Evolutionary conservation across 2,888 invertebrate genomes (phyloP), one percentile per base, ranked within the genome.

Genomic region (Dione vanillae): DNA sequence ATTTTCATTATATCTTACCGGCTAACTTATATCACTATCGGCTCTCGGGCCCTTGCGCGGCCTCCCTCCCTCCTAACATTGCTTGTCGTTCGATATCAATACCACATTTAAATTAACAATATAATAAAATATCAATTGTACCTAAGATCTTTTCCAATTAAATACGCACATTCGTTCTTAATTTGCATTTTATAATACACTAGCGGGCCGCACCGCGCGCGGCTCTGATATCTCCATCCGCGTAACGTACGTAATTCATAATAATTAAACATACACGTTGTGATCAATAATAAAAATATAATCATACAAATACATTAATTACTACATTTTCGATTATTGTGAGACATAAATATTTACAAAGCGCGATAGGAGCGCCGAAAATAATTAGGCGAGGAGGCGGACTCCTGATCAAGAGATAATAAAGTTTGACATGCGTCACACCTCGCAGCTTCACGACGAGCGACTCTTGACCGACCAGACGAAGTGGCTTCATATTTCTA

Each of bases 291-390:
- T 92, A 93, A 92, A 92, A 93, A 92, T 92, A 92, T 91, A 92
- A 92, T 92, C 89, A 91, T 92, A 93, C 91, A 92, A 91, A 92
- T 92, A 92, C 92, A 88, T 91, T 92, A 91, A 89, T 88, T 88
- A 83, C 92, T 92, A 92, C 89, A 84, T 90, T 91, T 89, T 91
- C 89, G 91, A 93, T 91, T 92, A 92, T 90, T 91, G 91, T 91
- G 92, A 91, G 92, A 93, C 92, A 88, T 89, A 91, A 90, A 91
- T 93, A 93, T 93, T 92, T 93, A 93, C 93, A 93, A 91, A 90
- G 90, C 91, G 91, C 89, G 83, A 82, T 77, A 83, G 89, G 87
- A 89, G 90, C 88, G 91, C 89, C 88, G 78, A 80, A 71, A 83
- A 80, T 82, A 85, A 83, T 90, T 88, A 89, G 90, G 91, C 90